Conservation (phyloP, 1,140 invertebrate genomes). For the Steinernema khuongi region DNA sequence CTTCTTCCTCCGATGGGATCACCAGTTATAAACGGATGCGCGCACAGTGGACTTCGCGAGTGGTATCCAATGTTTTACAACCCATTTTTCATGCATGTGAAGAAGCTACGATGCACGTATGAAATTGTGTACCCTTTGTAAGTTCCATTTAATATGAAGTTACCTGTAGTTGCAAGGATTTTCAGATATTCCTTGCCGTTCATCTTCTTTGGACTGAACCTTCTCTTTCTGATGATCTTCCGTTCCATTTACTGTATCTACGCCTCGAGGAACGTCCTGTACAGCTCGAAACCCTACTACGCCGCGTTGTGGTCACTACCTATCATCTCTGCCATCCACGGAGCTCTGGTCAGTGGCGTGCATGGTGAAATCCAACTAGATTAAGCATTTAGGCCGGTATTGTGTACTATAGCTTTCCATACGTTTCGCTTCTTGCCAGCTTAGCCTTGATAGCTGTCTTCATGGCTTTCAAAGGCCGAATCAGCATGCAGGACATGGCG, state of each 20-base stretch:
- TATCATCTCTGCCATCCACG: neutral
- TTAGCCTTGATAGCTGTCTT: neutral
- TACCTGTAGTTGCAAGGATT: neutral
- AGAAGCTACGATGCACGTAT: neutral
- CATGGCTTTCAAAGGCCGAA: neutral
- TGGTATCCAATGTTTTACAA: slow-evolving; percentile 11
- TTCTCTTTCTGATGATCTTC: neutral
- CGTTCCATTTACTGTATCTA: neutral
- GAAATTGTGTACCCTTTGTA: neutral
- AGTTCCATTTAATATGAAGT: neutral
- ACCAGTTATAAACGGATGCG: neutral
- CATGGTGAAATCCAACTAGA: neutral
- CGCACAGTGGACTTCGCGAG: neutral
- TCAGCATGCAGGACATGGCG: neutral
- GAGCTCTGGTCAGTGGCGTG: neutral
- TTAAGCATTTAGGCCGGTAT: neutral
- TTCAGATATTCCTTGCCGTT: neutral
- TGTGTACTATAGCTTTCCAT: neutral
- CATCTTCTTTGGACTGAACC: neutral
- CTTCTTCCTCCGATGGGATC: neutral
- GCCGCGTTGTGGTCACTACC: neutral
- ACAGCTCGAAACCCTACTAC: neutral
- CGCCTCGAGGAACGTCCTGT: neutral
- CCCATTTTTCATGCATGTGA: neutral
- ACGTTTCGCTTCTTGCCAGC: neutral